phyloP scores from a whole-genome alignment of 2,888 invertebrate species.

The Yponomeuta sedellus region DNA sequence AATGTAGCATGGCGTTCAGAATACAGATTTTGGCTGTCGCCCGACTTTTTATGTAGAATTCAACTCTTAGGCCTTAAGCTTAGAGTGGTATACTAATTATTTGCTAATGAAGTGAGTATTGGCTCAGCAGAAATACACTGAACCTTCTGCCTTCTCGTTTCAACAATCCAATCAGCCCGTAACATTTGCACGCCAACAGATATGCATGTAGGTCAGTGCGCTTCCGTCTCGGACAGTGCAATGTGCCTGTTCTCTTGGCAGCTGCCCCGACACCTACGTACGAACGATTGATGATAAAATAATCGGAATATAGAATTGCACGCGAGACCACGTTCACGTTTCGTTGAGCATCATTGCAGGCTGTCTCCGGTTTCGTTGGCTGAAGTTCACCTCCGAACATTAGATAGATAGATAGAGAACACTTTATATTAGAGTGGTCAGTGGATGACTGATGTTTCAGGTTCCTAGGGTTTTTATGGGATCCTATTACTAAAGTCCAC shows the following conservation, averaged over 20 bases:
- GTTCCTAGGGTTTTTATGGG: too few species aligned
- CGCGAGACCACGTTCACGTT: not conserved
- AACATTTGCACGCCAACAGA: constrained; percentile 34
- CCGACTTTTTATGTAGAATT: too few species aligned
- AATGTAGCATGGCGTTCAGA: too few species aligned
- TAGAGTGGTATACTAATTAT: too few species aligned
- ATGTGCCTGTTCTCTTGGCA: constrained; percentile 41
- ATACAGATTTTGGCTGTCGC: too few species aligned
- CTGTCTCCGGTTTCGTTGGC: not conserved
- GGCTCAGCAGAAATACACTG: not conserved
- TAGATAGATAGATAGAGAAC: too few species aligned
- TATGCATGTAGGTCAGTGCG: constrained; percentile 46
- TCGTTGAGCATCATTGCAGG: not conserved
- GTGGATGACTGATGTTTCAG: too few species aligned
- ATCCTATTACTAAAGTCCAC: too few species aligned
- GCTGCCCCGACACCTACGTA: constrained; percentile 27
- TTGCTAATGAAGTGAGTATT: too few species aligned
- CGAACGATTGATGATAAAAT: constrained; percentile 18
- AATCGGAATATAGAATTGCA: constrained; percentile 18
- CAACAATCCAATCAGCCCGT: constrained; percentile 23
- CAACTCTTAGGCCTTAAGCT: too few species aligned
- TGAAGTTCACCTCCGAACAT: too few species aligned
- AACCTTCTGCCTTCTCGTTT: not conserved
- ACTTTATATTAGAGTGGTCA: too few species aligned
- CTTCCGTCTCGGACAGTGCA: constrained; percentile 49